Evolutionary conservation across 2,797 vertebrate genomes (phyloP), one percentile per base, ranked within the genome.

Genomic region (Sebastes hubbsi): DNA sequence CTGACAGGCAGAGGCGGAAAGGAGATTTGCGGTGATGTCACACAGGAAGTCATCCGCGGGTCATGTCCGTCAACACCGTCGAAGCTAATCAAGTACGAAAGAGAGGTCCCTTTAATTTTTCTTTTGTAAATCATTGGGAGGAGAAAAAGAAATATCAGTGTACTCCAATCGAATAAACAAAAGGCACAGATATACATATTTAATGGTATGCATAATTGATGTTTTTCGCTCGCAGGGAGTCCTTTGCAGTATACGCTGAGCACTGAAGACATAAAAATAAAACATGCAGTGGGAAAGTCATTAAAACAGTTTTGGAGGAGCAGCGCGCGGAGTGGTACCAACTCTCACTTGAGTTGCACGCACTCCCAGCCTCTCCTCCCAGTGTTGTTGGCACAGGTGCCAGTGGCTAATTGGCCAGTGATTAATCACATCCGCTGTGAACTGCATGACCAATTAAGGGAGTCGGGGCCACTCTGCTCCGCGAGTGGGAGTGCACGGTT

Each of bases 121-220:
- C 78, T 65, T 67, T 86, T 82, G 77, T 89, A 82, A 93, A 93
- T 92, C 89, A 85, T 63, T 66, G 73, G 56, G 77, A 87, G 77
- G 77, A 78, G 87, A 81, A 82, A 87, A 78, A 87, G 85, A 90
- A 88, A 89, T 89, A 94, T 91, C 85, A 91, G 82, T 87, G 89
- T 88, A 90, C 75, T 90, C 90, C 87, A 88, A 94, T 91, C 83
- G 85, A 92, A 94, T 89, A 93, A 94, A 95, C 93, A 94, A 94
- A 63, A 94, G 92, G 90, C 87, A 91, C 82, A 83, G 90, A 95
- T 93, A 94, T 95, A 85, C 93, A 94, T 95, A 90, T 95, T 95
- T 95, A 94, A 95, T 92, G 75, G 81, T 65, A 94, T 95, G 90
- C 93, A 95, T 95, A 93, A 94, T 95, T 92, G 88, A 94, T 94